Conservation (phyloP, 2,113 vertebrate species). For the Stegostoma tigrinum region DNA sequence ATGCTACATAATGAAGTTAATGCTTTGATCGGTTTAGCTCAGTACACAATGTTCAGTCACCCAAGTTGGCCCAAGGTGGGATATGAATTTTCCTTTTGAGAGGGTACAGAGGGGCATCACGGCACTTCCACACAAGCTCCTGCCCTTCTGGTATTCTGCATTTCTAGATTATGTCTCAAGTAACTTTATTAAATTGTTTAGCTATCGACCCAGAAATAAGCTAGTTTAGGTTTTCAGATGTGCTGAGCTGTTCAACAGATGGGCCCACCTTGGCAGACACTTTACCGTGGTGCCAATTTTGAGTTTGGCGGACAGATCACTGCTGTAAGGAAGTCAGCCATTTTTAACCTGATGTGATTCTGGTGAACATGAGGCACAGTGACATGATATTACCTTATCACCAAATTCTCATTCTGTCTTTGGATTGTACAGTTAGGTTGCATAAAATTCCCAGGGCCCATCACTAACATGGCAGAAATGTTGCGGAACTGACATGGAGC, state of each 20-base stretch:
- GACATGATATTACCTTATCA: not conserved
- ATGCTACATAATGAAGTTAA: not conserved
- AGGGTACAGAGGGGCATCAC: not conserved
- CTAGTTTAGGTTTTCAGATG: not conserved
- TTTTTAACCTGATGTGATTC: not conserved
- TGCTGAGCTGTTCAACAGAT: not conserved
- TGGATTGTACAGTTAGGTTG: not conserved
- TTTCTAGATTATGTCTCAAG: no score
- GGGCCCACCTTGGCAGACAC: not conserved
- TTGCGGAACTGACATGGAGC: not conserved
- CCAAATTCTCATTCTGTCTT: not conserved
- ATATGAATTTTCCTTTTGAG: not conserved
- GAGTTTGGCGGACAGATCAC: not conserved
- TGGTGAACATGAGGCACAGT: not conserved
- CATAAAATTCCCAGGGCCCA: not conserved
- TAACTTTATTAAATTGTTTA: not conserved
- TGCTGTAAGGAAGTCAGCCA: not conserved
- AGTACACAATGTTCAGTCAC: not conserved
- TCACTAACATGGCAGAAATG: not conserved
- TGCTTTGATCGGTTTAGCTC: not conserved
- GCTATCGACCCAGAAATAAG: not conserved
- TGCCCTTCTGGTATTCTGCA: not conserved
- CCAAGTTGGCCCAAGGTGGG: not conserved
- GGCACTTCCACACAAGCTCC: not conserved
- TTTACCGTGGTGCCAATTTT: not conserved